Evolutionary conservation across 1,140 invertebrate species (phyloP).

Genomic region (Leptinotarsa undecemlineata): DNA sequence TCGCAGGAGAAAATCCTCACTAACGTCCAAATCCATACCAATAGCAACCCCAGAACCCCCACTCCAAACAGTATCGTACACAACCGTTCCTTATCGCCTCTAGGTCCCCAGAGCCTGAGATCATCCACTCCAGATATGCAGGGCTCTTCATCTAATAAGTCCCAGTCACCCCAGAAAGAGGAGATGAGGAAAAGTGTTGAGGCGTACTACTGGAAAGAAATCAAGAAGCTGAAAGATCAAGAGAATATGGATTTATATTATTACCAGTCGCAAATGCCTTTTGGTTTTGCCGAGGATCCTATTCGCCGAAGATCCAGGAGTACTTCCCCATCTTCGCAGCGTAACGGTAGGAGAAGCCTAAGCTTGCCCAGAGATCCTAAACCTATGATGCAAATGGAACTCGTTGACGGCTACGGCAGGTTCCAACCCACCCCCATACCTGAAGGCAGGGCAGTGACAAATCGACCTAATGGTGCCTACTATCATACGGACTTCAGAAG

Average conservation of each 20-base stretch:
- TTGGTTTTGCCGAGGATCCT: slow-evolving; percentile 48
- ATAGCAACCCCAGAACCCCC: slow-evolving; percentile 27
- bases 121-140: slow-evolving; percentile 33
- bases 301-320: slow-evolving; percentile 44
- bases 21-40: slow-evolving; percentile 35
- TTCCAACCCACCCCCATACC: slow-evolving; percentile 40
- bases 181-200: slow-evolving; percentile 61
- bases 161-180: slow-evolving; percentile 46
- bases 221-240: slow-evolving; percentile 61
- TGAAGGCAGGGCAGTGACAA: slow-evolving; percentile 38
- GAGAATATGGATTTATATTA: slow-evolving; percentile 58
- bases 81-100: slow-evolving; percentile 31
- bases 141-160: slow-evolving; percentile 23
- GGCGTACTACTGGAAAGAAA: slow-evolving; percentile 64
- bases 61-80: slow-evolving; percentile 30
- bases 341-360: slow-evolving; percentile 45
- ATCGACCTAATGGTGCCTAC: slow-evolving; percentile 29
- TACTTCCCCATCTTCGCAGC: slow-evolving; percentile 38
- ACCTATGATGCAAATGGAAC: not conserved
- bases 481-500: slow-evolving; percentile 41
- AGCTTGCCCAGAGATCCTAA: slow-evolving; percentile 50
- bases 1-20: slow-evolving; percentile 28
- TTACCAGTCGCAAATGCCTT: slow-evolving; percentile 45
- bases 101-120: slow-evolving; percentile 10
- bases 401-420: slow-evolving; percentile 17